A percentile compares a stretch with the other conserved stretches of the same genome.
Conservation (phyloP, 2,888 invertebrate species). For the Dynastes maya region DNA sequence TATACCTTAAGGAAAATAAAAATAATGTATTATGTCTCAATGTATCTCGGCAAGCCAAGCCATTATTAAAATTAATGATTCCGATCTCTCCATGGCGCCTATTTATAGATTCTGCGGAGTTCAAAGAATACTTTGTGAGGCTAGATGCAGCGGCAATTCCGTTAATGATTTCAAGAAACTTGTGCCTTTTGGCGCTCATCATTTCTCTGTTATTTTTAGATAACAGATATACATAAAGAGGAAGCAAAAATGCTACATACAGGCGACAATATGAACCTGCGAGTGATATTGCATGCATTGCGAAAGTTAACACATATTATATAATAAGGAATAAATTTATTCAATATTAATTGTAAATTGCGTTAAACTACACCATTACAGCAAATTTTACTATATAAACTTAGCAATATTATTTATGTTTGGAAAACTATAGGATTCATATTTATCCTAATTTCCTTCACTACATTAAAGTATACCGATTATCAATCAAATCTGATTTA, state of each 20-base stretch:
- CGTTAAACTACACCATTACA: too few species aligned
- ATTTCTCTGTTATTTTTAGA: neutral
- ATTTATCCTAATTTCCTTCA: too few species aligned
- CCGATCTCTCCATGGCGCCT: constrained; percentile 12
- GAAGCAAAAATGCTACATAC: neutral
- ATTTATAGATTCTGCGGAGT: constrained; percentile 40
- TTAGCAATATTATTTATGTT: too few species aligned
- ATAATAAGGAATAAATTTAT: too few species aligned
- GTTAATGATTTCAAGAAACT: constrained; percentile 17
- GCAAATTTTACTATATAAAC: too few species aligned
- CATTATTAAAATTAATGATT: constrained; percentile 37
- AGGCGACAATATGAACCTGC: too few species aligned
- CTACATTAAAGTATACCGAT: too few species aligned
- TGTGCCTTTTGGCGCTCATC: neutral
- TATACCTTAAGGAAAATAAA: neutral
- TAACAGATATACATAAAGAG: neutral
- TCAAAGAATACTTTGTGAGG: constrained; percentile 10
- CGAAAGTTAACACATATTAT: too few species aligned
- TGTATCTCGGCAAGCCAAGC: constrained; percentile 6
- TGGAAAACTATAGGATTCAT: too few species aligned
- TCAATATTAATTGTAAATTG: too few species aligned
- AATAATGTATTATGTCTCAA: constrained; percentile 9
- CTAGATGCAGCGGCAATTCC: constrained; percentile 1
- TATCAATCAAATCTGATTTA: too few species aligned
- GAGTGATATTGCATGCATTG: too few species aligned